Conservation (phyloP, 1,140 invertebrate species). For the Leptonema lineaticorne region DNA sequence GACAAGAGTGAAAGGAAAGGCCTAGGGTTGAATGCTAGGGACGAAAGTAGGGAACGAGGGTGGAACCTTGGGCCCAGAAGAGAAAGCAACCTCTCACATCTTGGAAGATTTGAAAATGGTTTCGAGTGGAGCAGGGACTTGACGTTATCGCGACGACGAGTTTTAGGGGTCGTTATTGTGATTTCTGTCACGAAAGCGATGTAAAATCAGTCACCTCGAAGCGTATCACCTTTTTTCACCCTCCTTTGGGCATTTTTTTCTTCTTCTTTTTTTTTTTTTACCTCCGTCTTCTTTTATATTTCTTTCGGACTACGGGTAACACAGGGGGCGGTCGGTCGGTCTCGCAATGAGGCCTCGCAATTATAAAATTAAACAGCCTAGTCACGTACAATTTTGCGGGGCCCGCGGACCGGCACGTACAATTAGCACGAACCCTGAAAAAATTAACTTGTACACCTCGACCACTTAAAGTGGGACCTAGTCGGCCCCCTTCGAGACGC, state of each 20-base stretch:
- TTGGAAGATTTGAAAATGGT: too few relatives aligned
- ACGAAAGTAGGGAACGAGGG: too few relatives aligned
- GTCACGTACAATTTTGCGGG: constrained; percentile 1
- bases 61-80: too few relatives aligned
- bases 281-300: not conserved
- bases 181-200: constrained; percentile 25
- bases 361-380: constrained; percentile 23
- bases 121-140: not conserved
- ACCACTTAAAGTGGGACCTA: not conserved
- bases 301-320: too few relatives aligned
- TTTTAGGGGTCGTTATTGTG: constrained; percentile 12
- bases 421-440: constrained; percentile 12
- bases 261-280: not conserved
- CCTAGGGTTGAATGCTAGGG: too few relatives aligned
- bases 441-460: not conserved
- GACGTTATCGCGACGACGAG: constrained; percentile 15
- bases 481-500: not conserved
- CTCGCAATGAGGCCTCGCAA: constrained; percentile 1
- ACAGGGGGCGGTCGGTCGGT: not conserved
- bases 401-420: not conserved
- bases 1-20: too few relatives aligned
- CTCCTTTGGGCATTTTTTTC: not conserved
- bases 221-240: constrained; percentile 5
- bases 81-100: too few relatives aligned
- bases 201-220: constrained; percentile 24